Base-by-base conservation (phyloP, 2,888 invertebrate genomes). In the Psylliodes chrysocephalus region DNA sequence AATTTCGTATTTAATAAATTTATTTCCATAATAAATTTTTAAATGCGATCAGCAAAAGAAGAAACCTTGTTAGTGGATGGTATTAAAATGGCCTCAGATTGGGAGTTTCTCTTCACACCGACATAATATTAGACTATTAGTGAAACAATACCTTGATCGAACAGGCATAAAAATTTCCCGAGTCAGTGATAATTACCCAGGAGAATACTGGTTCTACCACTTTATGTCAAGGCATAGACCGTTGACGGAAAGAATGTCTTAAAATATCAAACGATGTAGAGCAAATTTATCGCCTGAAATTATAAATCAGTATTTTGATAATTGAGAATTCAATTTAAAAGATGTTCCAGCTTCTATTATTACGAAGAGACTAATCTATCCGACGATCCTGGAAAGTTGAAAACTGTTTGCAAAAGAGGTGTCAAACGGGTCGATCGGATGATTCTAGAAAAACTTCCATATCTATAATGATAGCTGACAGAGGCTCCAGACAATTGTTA, bases 321-420 rank as follows among this genome's bases (percentile, higher is more conserved):
- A 42, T 15, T 14, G 1, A 42, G 42, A 15, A 5, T 5, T 2
- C 17, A 42, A 42, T 15, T 12, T 60, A 3, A 18, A 66, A 47
- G 49, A 54, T 14, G 54, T 73, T 25, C 68, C 68, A 6, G 61
- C 68, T 18, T 12, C 52, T 40, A 68, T 67, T 38, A 74, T 28
- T 65, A 67, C 30, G 67, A 64, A 12, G 62, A 73, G 72, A 40
- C 68, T 69, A 61, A 79, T 72, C 38, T 76, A 71, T 69, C 76
- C 73, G 66, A 76, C 66, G 74, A 79, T 64, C 74, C 76, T 18
- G 76, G 72, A 1, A 44, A 17, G 18, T 71, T 66, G 60, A 71
- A 64, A 56, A 25, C 42, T n/a, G n/a, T 59, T 72, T 22, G 44
- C 28, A 66, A 59, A 55, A 63, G 47, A 47, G 47, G 47, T 47